Evolutionary conservation across 2,113 vertebrate species (phyloP).

Genomic region (Rhinogobius similis): DNA sequence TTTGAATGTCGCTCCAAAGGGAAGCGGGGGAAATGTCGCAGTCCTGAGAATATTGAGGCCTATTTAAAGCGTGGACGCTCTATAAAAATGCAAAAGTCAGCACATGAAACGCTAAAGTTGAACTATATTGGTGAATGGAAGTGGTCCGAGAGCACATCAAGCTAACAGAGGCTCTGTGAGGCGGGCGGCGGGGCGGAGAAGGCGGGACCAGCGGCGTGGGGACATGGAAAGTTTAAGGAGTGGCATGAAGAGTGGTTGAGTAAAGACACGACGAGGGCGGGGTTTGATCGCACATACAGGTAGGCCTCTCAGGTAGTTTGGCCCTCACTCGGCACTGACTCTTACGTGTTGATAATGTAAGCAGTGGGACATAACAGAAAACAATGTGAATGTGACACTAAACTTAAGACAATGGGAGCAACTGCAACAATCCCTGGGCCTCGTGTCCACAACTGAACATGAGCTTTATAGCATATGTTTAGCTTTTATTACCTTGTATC

Average conservation of each 20-base stretch:
- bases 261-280: neutral
- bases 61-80: neutral
- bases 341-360: constrained; percentile 17
- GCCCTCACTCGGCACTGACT: neutral
- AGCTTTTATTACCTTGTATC: no score
- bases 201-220: constrained; percentile 39
- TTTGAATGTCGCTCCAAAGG: constrained; percentile 5
- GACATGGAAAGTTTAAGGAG: constrained; percentile 39
- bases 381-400: neutral
- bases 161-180: constrained; percentile 12
- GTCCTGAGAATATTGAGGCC: neutral
- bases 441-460: no score
- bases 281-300: constrained; percentile 12
- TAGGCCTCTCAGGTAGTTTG: neutral
- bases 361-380: neutral
- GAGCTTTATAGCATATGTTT: no score
- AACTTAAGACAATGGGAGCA: neutral
- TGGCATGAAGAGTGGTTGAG: constrained; percentile 7
- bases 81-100: neutral
- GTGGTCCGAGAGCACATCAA: constrained; percentile 19
- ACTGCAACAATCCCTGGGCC: no score
- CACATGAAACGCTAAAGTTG: constrained; percentile 2
- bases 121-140: constrained; percentile 24
- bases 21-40: neutral
- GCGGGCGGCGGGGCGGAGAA: constrained; percentile 2